phyloP scores from a whole-genome alignment of 35 echinoderm and acorn worm species.

The Eucidaris tribuloides region DNA sequence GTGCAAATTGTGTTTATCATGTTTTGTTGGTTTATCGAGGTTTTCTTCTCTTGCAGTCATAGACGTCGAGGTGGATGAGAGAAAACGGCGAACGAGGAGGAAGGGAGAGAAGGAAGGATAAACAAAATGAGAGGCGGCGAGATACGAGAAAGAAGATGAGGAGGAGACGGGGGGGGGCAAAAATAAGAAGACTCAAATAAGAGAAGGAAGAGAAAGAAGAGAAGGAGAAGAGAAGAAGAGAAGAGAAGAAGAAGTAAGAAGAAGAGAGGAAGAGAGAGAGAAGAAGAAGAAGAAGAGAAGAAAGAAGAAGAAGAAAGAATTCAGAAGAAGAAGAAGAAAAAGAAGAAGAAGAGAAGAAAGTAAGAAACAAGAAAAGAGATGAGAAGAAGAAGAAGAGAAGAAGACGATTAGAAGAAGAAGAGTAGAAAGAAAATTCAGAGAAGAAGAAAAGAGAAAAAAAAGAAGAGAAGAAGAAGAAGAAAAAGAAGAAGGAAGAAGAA shows the following conservation, averaged over 20 bases:
- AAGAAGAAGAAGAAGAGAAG: not conserved
- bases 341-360: not conserved
- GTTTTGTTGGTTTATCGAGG: no score
- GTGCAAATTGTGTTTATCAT: no score
- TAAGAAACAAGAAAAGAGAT: not conserved
- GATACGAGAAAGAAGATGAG: not conserved
- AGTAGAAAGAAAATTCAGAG: no score
- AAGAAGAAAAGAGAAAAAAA: not conserved
- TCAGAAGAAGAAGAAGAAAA: no score
- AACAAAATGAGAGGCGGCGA: not conserved
- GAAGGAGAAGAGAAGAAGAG: not conserved
- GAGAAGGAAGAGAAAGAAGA: not conserved
- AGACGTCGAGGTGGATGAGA: not conserved
- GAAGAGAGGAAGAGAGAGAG: not conserved
- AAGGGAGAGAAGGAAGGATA: not conserved
- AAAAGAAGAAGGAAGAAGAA: not conserved
- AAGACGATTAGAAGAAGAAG: not conserved
- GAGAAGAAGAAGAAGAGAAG: no score
- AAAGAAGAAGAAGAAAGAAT: no score
- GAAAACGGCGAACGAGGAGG: not conserved
- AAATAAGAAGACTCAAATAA: not conserved
- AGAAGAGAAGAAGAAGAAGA: not conserved
- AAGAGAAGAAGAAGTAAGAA: not conserved
- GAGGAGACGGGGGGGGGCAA: not conserved
- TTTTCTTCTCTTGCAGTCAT: no score